Base-by-base conservation (phyloP, 2,888 invertebrate species). In the Pegoplata infirma region DNA sequence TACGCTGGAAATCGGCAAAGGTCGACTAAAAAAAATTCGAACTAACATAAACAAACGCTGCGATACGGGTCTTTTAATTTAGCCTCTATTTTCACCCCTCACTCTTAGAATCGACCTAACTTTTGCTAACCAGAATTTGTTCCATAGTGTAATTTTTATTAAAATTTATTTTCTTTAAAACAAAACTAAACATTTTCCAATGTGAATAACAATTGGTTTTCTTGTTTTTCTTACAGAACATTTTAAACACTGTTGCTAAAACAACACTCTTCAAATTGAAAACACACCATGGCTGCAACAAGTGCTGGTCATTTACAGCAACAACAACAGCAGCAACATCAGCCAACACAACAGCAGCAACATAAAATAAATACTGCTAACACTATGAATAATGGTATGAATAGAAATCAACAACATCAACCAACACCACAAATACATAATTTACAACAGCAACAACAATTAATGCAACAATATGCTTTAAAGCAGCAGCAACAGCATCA, bases 211-310 rank as follows among this genome's bases (percentile, higher is more conserved):
- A 36, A 56, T 10, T 44, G n/a, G n/a, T 40, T 75, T 10, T 46
- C 8, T 46, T 32, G 2, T 49, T 49, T 10, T 59, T 56, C n/a
- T 19, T 82, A 28, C 66, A 82, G 81, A 71, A 69, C 66, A 46
- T 53, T 19, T 53, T 4, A 21, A 40, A 63, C 25, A 5, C 46
- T 46, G 46, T 58, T 23, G 19, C 36, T 12, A 23, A 46, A 6
- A 14, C 8, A 19, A 36, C 10, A 4, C 2, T 40, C 36, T n/a
- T n/a, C 8, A 40, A 12, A 12, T 40, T n/a, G 7, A 40, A 40
- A 32, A 40, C 5, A 19, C 8, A 79, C 83, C 85, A 89, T 89
- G 89, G 89, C 89, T 81, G 90, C 89, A 84, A 86, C 90, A 83
- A 90, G 90, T 84, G 89, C 89, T 83, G 89, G 89, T 80, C 86